These are phyloP conservation scores for Plecturocebus donacophilus DNA, from an alignment of 2,113 vertebrate genomes.

Conservation along the genomic window DNA sequence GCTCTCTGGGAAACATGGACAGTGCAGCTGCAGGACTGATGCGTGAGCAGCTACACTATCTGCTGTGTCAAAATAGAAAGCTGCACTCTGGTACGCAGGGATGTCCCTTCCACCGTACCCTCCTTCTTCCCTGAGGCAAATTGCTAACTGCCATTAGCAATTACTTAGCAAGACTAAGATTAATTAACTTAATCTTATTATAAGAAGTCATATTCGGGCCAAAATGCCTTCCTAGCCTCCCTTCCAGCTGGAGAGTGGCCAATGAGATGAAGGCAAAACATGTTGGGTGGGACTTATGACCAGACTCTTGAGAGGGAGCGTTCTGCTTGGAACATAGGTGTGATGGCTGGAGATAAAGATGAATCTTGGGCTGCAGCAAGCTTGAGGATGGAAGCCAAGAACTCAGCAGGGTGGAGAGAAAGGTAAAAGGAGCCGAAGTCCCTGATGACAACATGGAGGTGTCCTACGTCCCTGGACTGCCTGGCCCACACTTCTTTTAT, in stretches of 20 bases:
- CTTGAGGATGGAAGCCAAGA: not conserved
- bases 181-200: not conserved
- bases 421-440: not conserved
- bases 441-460: not conserved
- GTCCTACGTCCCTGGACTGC: not conserved
- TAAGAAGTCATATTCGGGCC: not conserved
- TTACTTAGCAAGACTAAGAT: not conserved
- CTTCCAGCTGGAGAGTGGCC: not conserved
- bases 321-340: not conserved
- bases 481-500: not conserved
- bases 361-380: not conserved
- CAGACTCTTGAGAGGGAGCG: not conserved
- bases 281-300: not conserved
- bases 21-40: not conserved
- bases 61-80: not conserved
- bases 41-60: not conserved
- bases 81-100: not conserved
- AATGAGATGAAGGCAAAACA: not conserved
- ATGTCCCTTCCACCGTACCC: not conserved
- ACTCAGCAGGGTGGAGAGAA: not conserved
- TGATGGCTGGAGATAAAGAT: not conserved
- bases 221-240: not conserved
- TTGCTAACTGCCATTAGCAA: not conserved
- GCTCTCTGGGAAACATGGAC: not conserved
- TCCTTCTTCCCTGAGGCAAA: not conserved